Conservation (phyloP, 92 coral and sea anemone species). For the Parazoanthus darwini region DNA sequence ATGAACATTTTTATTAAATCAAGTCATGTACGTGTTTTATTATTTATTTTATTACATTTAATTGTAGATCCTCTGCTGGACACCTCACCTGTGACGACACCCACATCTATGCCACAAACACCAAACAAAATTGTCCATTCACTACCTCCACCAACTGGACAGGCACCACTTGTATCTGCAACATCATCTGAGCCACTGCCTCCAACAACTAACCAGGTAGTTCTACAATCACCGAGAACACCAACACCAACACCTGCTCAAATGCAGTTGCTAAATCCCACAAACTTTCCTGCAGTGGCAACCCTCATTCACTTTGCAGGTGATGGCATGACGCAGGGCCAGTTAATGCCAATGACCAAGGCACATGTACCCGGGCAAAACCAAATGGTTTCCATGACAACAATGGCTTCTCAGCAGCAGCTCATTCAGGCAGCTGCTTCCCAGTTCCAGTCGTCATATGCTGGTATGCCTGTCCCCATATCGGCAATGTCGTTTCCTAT, state of each 20-base stretch:
- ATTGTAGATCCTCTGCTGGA: conserved; percentile 32
- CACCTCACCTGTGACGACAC: conserved; percentile 34
- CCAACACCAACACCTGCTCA: conserved; percentile 24
- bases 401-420: conserved; percentile 32
- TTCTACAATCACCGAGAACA: conserved; percentile 22
- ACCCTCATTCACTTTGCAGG: conserved; percentile 41
- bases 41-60: not conserved
- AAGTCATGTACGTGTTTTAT: no score
- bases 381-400: conserved; percentile 42
- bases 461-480: conserved; percentile 39
- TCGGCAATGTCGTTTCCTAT: conserved; percentile 37
- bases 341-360: conserved; percentile 20
- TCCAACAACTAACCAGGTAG: conserved; percentile 28
- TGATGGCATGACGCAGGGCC: conserved; percentile 30
- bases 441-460: conserved; percentile 32
- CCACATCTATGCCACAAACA: conserved; percentile 10
- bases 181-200: conserved; percentile 26
- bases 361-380: conserved; percentile 18
- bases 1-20: no score
- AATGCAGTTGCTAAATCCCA: conserved; percentile 14
- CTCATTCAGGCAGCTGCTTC: conserved; percentile 40
- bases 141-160: not conserved
- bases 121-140: conserved; percentile 2
- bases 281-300: conserved; percentile 38
- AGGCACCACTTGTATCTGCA: conserved; percentile 10